These are phyloP conservation scores for Strix uralensis DNA, from an alignment of 2,113 vertebrate genomes.

Conservation along the genomic window DNA sequence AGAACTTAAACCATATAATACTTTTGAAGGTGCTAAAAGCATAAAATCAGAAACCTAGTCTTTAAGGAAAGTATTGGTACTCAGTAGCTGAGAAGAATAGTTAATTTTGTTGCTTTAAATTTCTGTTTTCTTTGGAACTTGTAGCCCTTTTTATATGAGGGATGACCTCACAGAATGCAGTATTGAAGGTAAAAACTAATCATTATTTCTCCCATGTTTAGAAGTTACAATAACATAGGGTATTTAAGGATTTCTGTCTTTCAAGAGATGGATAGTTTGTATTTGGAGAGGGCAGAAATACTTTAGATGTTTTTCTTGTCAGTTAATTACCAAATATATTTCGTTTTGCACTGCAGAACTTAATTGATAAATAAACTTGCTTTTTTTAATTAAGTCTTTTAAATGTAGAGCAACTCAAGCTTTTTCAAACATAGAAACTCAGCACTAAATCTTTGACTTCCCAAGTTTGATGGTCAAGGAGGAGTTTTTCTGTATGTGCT, in stretches of 20 bases:
- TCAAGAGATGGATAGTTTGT: not conserved
- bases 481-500: not conserved
- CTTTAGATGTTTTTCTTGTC: not conserved
- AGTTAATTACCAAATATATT: not conserved
- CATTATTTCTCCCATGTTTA: not conserved
- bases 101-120: not conserved
- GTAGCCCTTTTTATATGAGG: not conserved
- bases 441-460: not conserved
- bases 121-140: not conserved
- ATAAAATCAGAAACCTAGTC: not conserved
- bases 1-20: not conserved
- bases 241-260: not conserved
- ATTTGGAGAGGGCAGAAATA: not conserved
- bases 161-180: not conserved
- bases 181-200: not conserved
- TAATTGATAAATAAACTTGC: not conserved
- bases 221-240: not conserved
- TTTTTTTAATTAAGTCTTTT: not conserved
- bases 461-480: not conserved
- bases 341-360: not conserved
- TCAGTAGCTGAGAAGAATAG: not conserved
- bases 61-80: not conserved
- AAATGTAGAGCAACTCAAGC: not conserved
- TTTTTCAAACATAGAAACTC: not conserved
- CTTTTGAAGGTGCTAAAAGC: constrained; percentile 50